Conservation (phyloP, 2,113 vertebrate species). For the Coptodon rendalli region DNA sequence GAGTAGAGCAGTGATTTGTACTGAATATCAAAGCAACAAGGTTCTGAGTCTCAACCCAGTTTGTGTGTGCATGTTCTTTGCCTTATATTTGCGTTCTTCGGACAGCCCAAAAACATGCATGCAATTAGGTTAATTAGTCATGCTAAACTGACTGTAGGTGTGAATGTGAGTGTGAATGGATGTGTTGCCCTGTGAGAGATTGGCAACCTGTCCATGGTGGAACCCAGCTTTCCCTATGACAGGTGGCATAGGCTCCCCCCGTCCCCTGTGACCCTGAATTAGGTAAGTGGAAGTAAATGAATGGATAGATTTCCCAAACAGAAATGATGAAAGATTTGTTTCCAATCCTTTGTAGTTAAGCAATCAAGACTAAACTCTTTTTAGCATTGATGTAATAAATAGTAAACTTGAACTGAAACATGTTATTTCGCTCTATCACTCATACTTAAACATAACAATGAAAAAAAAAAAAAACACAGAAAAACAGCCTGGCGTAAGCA, state of each 20-base stretch:
- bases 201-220: background rate
- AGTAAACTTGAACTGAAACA: background rate
- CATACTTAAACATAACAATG: background rate
- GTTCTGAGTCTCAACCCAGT: background rate
- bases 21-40: background rate
- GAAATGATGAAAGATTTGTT: background rate
- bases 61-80: background rate
- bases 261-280: background rate
- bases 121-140: background rate
- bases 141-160: background rate
- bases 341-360: background rate
- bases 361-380: background rate
- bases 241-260: background rate
- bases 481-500: background rate
- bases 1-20: background rate
- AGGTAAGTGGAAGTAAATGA: background rate
- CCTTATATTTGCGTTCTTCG: too few species aligned
- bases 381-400: background rate
- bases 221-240: background rate
- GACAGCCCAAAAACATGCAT: background rate
- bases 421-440: background rate
- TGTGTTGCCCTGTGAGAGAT: background rate
- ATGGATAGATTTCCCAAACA: background rate
- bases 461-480: accelerated
- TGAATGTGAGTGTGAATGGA: background rate